Evolutionary conservation across 2,797 vertebrate genomes (phyloP).

Genomic region (Sciaenops ocellatus): DNA sequence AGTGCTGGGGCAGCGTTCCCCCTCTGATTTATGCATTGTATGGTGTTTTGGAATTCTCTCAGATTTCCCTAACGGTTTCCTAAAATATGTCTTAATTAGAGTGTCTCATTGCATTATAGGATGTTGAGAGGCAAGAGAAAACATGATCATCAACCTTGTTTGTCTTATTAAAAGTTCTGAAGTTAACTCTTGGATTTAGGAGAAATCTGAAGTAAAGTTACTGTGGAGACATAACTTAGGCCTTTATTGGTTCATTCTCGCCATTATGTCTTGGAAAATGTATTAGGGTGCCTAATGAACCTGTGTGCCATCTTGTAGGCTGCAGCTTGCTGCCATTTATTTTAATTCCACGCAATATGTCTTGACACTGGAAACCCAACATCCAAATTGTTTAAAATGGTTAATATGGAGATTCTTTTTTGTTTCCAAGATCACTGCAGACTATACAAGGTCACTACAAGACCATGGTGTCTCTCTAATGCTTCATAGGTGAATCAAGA

Average conservation of each 20-base stretch:
- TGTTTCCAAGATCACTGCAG: slow-evolving; percentile 1
- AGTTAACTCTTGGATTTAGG: slow-evolving; percentile 27
- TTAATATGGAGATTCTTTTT: slow-evolving; percentile 1
- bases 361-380: slow-evolving; percentile 31
- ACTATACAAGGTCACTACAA: neutral
- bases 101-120: slow-evolving; percentile 37
- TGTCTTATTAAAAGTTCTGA: slow-evolving; percentile 54
- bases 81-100: slow-evolving; percentile 53
- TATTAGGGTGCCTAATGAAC: slow-evolving; percentile 69
- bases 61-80: slow-evolving; percentile 36
- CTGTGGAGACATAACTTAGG: neutral
- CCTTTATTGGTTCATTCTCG: slow-evolving; percentile 16
- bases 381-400: slow-evolving; percentile 21
- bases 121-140: slow-evolving; percentile 39
- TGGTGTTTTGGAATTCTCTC: slow-evolving; percentile 27
- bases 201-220: slow-evolving; percentile 6
- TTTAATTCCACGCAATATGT: slow-evolving; percentile 38
- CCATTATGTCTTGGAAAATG: slow-evolving; percentile 48
- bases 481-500: slow-evolving; percentile 17
- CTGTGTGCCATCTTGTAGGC: slow-evolving; percentile 44
- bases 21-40: slow-evolving; percentile 11
- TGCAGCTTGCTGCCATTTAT: slow-evolving; percentile 46
- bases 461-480: neutral
- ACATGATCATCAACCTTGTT: slow-evolving; percentile 51
- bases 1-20: neutral